Percentiles rank a stretch among this genome's conserved stretches.
Evolutionary conservation across 2,888 invertebrate genomes (phyloP).

Genomic region (Parnassius apollo): DNA sequence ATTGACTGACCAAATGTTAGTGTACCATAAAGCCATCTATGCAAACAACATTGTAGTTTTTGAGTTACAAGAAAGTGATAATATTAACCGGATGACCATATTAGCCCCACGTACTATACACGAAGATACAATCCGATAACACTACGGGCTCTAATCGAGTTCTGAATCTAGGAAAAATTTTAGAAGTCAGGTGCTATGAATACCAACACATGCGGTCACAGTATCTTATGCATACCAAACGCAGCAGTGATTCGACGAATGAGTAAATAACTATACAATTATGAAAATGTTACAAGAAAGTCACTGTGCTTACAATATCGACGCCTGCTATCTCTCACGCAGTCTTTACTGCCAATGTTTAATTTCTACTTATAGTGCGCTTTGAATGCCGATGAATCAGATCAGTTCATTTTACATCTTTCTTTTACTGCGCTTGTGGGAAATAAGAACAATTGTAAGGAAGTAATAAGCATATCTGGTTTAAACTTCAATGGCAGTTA

Average conservation of each 20-base stretch:
- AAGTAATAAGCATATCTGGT: conserved; percentile 13
- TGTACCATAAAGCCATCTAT: too few relatives aligned
- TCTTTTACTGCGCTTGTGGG: conserved; percentile 7
- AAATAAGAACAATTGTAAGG: conserved; percentile 23
- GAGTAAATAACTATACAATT: conserved; percentile 9
- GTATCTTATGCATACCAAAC: conserved; percentile 6
- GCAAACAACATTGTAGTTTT: too few relatives aligned
- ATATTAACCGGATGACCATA: too few relatives aligned
- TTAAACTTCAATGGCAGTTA: not conserved
- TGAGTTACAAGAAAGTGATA: too few relatives aligned
- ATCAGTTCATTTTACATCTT: conserved; percentile 14
- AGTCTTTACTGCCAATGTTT: conserved; percentile 13
- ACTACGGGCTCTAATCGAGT: too few relatives aligned
- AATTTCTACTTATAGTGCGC: conserved; percentile 18
- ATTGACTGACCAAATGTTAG: too few relatives aligned
- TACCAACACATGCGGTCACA: too few relatives aligned
- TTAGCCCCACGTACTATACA: too few relatives aligned
- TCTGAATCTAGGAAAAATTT: too few relatives aligned
- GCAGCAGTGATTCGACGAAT: not conserved
- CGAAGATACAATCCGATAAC: too few relatives aligned
- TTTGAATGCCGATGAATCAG: conserved; percentile 16
- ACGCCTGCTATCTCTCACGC: conserved; percentile 21
- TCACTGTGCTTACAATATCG: not conserved
- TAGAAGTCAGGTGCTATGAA: too few relatives aligned
- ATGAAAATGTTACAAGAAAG: conserved; percentile 16